phyloP scores from a whole-genome alignment of 2,113 vertebrate species.

The Sinocyclocheilus maitianheensis region DNA sequence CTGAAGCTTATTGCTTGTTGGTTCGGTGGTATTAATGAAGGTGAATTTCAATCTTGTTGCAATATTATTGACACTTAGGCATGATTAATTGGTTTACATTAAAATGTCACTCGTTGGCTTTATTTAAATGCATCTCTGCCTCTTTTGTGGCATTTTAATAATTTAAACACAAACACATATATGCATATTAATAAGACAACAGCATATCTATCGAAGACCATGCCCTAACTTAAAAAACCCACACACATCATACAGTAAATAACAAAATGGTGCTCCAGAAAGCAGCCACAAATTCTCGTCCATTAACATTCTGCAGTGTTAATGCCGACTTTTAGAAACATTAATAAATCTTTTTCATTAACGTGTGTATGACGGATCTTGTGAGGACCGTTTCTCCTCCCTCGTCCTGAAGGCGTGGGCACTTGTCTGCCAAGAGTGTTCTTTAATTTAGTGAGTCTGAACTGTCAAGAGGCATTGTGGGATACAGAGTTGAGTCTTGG shows the following conservation, averaged over 20 bases:
- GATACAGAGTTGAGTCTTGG: neutral
- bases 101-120: slow-evolving; percentile 15
- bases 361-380: slow-evolving; percentile 37
- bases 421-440: slow-evolving; percentile 20
- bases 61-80: slow-evolving; percentile 23
- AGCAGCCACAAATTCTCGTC: neutral
- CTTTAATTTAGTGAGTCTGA: slow-evolving; percentile 38
- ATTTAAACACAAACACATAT: neutral
- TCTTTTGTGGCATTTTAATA: neutral
- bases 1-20: neutral
- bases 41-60: slow-evolving; percentile 1
- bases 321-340: slow-evolving; percentile 57
- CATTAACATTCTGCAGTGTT: slow-evolving; percentile 54
- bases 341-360: slow-evolving; percentile 64
- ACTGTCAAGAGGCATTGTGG: slow-evolving; percentile 50
- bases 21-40: slow-evolving; percentile 19
- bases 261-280: slow-evolving; percentile 45
- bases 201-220: neutral
- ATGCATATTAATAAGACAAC: neutral
- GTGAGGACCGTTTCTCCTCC: slow-evolving; percentile 13
- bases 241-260: slow-evolving; percentile 40
- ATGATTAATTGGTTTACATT: neutral
- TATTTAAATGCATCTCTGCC: neutral
- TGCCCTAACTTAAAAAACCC: slow-evolving; percentile 34
- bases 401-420: slow-evolving; percentile 8